Evolutionary conservation across 2,888 invertebrate genomes (phyloP).

Genomic region (Neoscelio sp.): DNA sequence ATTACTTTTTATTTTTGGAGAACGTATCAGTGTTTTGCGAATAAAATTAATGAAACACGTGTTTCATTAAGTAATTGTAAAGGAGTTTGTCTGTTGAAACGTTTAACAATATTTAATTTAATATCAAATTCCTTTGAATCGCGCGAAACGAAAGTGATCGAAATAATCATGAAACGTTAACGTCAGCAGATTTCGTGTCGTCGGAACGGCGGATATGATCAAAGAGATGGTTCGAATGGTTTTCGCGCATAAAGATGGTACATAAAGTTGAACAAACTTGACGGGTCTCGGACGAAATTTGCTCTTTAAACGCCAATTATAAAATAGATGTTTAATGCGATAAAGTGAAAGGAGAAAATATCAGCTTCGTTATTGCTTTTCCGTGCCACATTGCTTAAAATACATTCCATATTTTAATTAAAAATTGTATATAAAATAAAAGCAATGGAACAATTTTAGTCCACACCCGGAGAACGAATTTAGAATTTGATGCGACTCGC

Average conservation of each 20-base stretch:
- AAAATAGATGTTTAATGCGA: conserved; percentile 4
- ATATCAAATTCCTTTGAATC: not conserved
- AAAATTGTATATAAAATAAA: no score
- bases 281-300: conserved; percentile 32
- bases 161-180: conserved; percentile 4
- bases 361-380: not conserved
- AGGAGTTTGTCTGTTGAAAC: no score
- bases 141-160: not conserved
- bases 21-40: no score
- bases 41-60: no score
- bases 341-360: conserved; percentile 16
- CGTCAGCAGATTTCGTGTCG: not conserved
- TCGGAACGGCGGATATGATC: conserved; percentile 16
- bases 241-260: conserved; percentile 12
- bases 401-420: no score
- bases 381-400: no score
- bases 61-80: no score
- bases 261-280: conserved; percentile 30
- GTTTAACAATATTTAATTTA: no score
- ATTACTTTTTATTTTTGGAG: no score
- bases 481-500: no score
- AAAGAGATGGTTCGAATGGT: conserved; percentile 23
- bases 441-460: no score
- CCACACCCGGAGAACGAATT: no score
- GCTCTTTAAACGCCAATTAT: conserved; percentile 22